phyloP scores from a whole-genome alignment of 2,797 vertebrate genomes.

The Sebastes vulpes region DNA sequence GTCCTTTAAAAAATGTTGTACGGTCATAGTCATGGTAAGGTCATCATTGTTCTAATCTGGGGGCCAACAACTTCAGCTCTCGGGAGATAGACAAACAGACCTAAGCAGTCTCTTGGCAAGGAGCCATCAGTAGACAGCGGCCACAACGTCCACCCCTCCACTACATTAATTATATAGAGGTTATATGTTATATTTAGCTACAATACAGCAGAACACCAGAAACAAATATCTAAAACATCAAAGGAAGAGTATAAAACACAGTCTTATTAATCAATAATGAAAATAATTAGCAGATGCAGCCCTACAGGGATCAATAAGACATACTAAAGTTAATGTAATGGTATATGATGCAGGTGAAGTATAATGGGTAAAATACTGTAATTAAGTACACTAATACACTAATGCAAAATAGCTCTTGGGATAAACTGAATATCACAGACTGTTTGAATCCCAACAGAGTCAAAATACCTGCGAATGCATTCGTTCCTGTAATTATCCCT shows the following conservation, averaged over 20 bases:
- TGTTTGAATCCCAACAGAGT: not conserved
- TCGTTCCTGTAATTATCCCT: not conserved
- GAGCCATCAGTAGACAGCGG: constrained; percentile 17
- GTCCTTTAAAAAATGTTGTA: not conserved
- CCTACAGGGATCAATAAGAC: not conserved
- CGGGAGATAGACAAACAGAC: constrained; percentile 13
- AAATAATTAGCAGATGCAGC: not conserved
- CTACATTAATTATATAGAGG: not conserved
- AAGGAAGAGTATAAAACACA: not conserved
- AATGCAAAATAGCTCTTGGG: not conserved
- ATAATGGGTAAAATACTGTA: not conserved
- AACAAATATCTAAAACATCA: not conserved
- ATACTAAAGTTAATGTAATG: not conserved
- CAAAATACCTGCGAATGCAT: not conserved
- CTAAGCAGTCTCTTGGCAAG: constrained; percentile 19
- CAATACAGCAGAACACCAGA: not conserved
- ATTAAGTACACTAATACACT: not conserved
- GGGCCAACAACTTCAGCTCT: not conserved
- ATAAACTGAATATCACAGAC: not conserved
- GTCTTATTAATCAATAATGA: not conserved
- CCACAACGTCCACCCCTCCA: not conserved
- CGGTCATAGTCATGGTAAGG: not conserved
- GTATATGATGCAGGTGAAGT: not conserved
- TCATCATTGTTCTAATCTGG: not conserved
- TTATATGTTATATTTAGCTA: not conserved